Conservation (phyloP, 2,888 invertebrate genomes). For the Morpho helenor region DNA sequence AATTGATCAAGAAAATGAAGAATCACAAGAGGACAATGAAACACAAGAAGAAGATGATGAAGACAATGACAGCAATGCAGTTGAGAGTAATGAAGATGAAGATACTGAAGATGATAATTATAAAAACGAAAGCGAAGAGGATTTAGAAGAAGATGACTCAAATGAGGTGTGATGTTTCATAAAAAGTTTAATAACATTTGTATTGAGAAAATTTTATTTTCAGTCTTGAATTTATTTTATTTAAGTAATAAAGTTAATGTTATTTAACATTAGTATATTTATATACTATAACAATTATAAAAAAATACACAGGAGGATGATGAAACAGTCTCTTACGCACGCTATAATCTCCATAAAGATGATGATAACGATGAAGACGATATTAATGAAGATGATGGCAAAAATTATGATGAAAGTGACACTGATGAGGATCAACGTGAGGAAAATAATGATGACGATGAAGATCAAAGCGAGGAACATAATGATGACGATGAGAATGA, state of each 20-base stretch:
- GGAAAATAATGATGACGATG: slow-evolving; percentile 32
- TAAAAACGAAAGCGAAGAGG: slow-evolving; percentile 37
- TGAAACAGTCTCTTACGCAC: slow-evolving; percentile 13
- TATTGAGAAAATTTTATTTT: not conserved
- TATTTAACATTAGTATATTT: too few species aligned
- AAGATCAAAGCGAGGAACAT: slow-evolving; percentile 35
- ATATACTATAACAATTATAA: too few species aligned
- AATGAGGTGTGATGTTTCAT: slow-evolving; percentile 24
- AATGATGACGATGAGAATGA: slow-evolving; percentile 30
- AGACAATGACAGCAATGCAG: slow-evolving; percentile 34
- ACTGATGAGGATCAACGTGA: slow-evolving; percentile 38
- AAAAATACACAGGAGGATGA: slow-evolving; percentile 18
- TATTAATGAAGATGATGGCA: slow-evolving; percentile 34
- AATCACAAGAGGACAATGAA: slow-evolving; percentile 23
- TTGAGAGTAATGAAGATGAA: slow-evolving; percentile 33
- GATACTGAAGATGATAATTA: slow-evolving; percentile 35
- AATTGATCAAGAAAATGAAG: not conserved
- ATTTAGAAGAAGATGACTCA: slow-evolving; percentile 24
- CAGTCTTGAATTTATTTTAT: not conserved
- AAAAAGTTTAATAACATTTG: not conserved
- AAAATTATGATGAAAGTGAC: slow-evolving; percentile 38
- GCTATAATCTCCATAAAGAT: slow-evolving; percentile 32
- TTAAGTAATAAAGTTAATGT: too few species aligned
- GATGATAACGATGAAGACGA: slow-evolving; percentile 30
- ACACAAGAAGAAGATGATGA: slow-evolving; percentile 37